Percentiles rank a stretch among this genome's conserved stretches.
Conservation (phyloP, 2,113 vertebrate species). For the Chloropsis hardwickii region DNA sequence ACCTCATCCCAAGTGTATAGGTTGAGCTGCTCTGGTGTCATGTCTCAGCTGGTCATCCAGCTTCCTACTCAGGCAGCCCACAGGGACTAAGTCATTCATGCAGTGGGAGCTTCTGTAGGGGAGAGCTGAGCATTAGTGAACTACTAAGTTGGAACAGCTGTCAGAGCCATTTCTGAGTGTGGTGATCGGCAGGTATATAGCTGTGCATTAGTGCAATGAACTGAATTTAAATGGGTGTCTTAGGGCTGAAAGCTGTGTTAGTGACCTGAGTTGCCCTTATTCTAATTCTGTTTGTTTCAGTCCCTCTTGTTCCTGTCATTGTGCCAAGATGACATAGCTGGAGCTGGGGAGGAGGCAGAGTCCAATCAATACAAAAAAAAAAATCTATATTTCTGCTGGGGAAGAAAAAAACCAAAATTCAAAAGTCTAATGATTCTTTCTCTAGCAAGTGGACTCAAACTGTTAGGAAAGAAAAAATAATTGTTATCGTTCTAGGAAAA, state of each 20-base stretch:
- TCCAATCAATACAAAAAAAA: neutral
- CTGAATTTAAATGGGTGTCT: slow-evolving; percentile 9
- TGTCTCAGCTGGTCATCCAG: slow-evolving; percentile 24
- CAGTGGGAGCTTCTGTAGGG: neutral
- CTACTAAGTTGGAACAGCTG: neutral
- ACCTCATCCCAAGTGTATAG: neutral
- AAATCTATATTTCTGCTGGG: neutral
- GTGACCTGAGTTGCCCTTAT: slow-evolving; percentile 10
- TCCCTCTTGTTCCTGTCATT: neutral
- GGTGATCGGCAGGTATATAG: neutral
- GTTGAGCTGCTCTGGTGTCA: neutral
- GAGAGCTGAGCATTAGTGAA: neutral
- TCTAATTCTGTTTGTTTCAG: neutral
- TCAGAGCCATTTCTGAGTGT: neutral
- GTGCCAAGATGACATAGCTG: neutral
- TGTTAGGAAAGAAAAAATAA: neutral
- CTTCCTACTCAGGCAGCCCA: neutral
- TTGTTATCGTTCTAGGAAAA: neutral
- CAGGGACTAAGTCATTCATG: neutral
- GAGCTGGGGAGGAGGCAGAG: neutral
- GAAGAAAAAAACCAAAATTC: neutral
- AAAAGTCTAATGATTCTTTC: neutral
- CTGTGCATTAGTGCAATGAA: neutral
- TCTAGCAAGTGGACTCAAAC: neutral
- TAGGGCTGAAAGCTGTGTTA: neutral